phyloP scores from a whole-genome alignment of 2,888 invertebrate species.

The Platycheirus rosarum region DNA sequence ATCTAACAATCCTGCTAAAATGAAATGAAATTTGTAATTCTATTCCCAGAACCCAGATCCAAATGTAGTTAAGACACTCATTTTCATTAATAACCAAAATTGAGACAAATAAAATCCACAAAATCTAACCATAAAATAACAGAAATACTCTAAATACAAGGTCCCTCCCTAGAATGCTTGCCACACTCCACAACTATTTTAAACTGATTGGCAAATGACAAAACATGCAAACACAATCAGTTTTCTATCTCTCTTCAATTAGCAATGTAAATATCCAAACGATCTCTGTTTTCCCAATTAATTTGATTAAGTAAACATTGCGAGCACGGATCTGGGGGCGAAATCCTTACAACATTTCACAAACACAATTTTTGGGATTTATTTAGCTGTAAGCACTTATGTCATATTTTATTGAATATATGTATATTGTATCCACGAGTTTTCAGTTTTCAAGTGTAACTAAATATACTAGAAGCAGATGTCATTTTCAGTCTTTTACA shows the following conservation, averaged over 20 bases:
- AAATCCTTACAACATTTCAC: slow-evolving; percentile 35
- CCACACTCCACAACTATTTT: slow-evolving; percentile 28
- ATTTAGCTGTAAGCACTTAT: slow-evolving; percentile 63
- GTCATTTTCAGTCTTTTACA: slow-evolving; percentile 57
- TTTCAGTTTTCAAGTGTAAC: slow-evolving; percentile 59
- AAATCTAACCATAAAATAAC: too few species aligned
- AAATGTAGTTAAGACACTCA: too few species aligned
- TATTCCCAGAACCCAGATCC: too few species aligned
- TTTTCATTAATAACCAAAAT: too few species aligned
- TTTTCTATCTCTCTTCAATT: slow-evolving; percentile 64
- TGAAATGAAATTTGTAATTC: too few species aligned
- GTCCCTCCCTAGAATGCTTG: too few species aligned
- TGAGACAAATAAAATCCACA: too few species aligned
- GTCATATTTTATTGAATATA: slow-evolving; percentile 53
- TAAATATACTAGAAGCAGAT: slow-evolving; percentile 60
- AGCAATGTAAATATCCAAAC: slow-evolving; percentile 71
- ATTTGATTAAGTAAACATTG: slow-evolving; percentile 70
- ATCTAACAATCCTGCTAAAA: too few species aligned
- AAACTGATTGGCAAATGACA: slow-evolving; percentile 52
- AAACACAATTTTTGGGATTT: slow-evolving; percentile 41
- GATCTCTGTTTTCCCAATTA: slow-evolving; percentile 71
- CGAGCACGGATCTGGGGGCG: neutral
- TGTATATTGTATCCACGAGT: slow-evolving; percentile 25
- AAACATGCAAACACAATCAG: slow-evolving; percentile 67
- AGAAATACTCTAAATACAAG: too few species aligned